Base-by-base conservation (phyloP, 2,888 invertebrate species). In the Xanthia icteritia region DNA sequence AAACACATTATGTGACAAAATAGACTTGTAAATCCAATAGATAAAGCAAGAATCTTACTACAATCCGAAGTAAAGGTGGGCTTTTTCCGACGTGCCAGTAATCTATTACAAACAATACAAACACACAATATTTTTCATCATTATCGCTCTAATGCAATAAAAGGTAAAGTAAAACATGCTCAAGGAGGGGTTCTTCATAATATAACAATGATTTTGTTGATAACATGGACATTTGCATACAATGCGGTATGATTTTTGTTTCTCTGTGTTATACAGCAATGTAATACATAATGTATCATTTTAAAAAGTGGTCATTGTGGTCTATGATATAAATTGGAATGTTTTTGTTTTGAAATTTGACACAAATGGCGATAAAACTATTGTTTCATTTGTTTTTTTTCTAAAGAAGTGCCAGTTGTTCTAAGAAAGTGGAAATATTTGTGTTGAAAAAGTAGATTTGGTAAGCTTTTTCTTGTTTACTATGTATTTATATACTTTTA, bases 381-480 rank as follows among this genome's bases (percentile, higher is more conserved):
- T 80, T 79, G 80, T 87, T 94, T 94, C 95, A 92, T 87, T 95
- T 95, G 95, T 95, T 96, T 92, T 92, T 93, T 91, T 88, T 86
- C 86, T 80, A 79, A 88, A 87, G 90, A 92, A 92, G 92, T 94
- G 95, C 93, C 94, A 96, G 93, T 94, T 94, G 90, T 85, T 88
- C 78, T 75, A 84, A 76, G 87, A 91, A 92, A 91, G 86, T 90
- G 82, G 83, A 85, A 87, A 85, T 70, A 90, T 90, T 89, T 89
- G 86, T 86, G 86, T 76, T 88, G 79, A 86, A 89, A 73, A 69
- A 39, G 85, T 82, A 79, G 74, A 86, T 81, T 82, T 87, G 91
- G 93, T 93, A 88, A 92, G 94, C 89, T 76, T 73, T 77, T 81
- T 79, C 54, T 77, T 36, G 70, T 81, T 70, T 79, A 60, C 42